Base-by-base conservation (phyloP, 2,888 invertebrate genomes). In the Limnephilus auricula region DNA sequence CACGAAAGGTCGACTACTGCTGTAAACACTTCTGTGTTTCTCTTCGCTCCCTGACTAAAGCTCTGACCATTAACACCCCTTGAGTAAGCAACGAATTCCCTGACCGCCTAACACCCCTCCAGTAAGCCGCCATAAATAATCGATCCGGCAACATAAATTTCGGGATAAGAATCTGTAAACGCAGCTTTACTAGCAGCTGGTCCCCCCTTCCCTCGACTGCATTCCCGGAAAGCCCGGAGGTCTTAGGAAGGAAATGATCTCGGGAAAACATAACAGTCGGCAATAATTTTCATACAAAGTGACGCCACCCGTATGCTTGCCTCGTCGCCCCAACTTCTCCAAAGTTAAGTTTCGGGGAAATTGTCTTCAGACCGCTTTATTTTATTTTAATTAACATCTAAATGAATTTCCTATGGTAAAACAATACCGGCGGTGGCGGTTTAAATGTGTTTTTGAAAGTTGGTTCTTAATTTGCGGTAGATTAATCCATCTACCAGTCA, bases 361-460 rank as follows among this genome's bases (percentile, higher is more conserved):
- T 78, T 50, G 87, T 78, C 87, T 88, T 40, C 18, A 25, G 40
- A 32, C 18, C 78, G 37, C 87, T 88, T 88, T 88, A 88, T 88
- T 88, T 78, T 88, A 88, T 88, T 88, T 65, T 88, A 88, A 88
- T 88, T 88, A 88, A 65, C 87, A 88, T 88, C 87, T 88, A 78
- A 88, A 88, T 88, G 87, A 88, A 88, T 88, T 88, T 88, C 78
- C 87, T 88, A 78, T 34, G 18, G 32, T 78, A 88, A 88, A 78
- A 88, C 87, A 88, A 78, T 88, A 88, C 87, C 87, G 40, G 87
- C 87, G 32, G 87, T 85, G 85, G 40, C 85, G 45, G 40, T 85
- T n/a, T 85, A 85, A 85, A 85, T 40, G 85, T 37, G 40, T 85
- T 85, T 30, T 30, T 45, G 85, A 40, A 45, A 85, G 85, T 85